A percentile compares a stretch with the other conserved stretches of the same genome.
phyloP scores from a whole-genome alignment of 2,113 vertebrate species.

The Bucco capensis region DNA sequence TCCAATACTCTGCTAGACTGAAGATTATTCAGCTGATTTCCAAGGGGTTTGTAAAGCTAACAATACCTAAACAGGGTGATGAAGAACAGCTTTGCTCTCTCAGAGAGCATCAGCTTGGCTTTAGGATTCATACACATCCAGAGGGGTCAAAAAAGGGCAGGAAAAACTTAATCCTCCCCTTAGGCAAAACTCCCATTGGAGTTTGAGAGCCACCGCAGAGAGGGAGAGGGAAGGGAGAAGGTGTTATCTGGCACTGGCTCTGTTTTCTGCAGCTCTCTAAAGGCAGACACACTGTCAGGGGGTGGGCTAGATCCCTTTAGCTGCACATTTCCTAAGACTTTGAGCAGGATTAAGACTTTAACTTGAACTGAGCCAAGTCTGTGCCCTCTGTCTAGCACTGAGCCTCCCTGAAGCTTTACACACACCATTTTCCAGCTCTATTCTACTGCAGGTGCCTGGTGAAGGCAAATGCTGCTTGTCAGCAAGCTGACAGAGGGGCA shows the following conservation, averaged over 20 bases:
- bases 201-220: background rate
- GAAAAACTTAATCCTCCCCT: background rate
- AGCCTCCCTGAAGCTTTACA: background rate
- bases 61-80: background rate
- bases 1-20: background rate
- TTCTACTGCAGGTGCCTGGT: background rate
- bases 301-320: background rate
- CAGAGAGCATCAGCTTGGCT: background rate
- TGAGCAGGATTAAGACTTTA: background rate
- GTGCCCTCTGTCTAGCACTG: background rate
- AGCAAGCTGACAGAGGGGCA: background rate
- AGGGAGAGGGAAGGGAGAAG: background rate
- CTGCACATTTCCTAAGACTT: background rate
- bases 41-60: background rate
- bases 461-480: background rate
- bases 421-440: background rate
- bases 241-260: background rate
- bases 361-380: no score
- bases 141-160: background rate
- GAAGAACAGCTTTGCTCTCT: background rate
- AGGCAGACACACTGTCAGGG: no score
- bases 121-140: background rate
- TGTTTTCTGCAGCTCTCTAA: background rate
- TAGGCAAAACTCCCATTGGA: background rate
- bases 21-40: conserved; percentile 7